A percentile compares a stretch with the other conserved stretches of the same genome.
phyloP scores from a whole-genome alignment of 1,140 invertebrate species.

The Trypoxylus dichotomus region DNA sequence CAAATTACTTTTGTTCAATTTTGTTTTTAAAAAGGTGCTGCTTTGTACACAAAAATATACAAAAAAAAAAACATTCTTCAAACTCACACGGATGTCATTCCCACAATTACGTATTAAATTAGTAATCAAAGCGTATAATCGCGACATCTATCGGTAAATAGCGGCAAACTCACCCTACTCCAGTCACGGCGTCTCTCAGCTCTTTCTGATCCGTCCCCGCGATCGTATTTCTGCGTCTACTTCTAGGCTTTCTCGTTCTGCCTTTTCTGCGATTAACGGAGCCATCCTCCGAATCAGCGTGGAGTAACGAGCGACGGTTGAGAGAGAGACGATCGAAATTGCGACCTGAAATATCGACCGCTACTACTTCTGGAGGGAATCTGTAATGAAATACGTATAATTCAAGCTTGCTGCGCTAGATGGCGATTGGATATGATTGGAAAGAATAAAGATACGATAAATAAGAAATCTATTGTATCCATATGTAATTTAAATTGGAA shows the following conservation, averaged over 20 bases:
- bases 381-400: slow-evolving; percentile 53
- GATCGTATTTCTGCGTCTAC: slow-evolving; percentile 83
- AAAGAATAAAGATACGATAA: too few relatives aligned
- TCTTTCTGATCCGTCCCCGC: slow-evolving; percentile 86
- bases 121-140: too few relatives aligned
- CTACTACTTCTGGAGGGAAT: slow-evolving; percentile 83
- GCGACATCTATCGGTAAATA: background rate
- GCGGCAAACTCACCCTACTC: slow-evolving; percentile 64
- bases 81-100: too few relatives aligned
- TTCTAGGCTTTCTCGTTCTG: slow-evolving; percentile 71
- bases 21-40: too few relatives aligned
- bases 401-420: background rate
- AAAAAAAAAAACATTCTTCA: too few relatives aligned
- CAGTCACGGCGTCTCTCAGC: slow-evolving; percentile 72
- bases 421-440: background rate
- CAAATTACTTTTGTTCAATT: too few relatives aligned
- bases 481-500: too few relatives aligned
- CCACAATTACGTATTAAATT: too few relatives aligned
- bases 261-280: slow-evolving; percentile 67
- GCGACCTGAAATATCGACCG: slow-evolving; percentile 82
- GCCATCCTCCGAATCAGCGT: slow-evolving; percentile 57
- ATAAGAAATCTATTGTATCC: too few relatives aligned
- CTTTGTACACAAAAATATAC: too few relatives aligned
- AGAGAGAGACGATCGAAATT: slow-evolving; percentile 85
- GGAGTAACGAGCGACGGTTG: slow-evolving; percentile 76